Base-by-base conservation (phyloP, 53 echinoderm and acorn worm species). In the Actinopyga echinites region DNA sequence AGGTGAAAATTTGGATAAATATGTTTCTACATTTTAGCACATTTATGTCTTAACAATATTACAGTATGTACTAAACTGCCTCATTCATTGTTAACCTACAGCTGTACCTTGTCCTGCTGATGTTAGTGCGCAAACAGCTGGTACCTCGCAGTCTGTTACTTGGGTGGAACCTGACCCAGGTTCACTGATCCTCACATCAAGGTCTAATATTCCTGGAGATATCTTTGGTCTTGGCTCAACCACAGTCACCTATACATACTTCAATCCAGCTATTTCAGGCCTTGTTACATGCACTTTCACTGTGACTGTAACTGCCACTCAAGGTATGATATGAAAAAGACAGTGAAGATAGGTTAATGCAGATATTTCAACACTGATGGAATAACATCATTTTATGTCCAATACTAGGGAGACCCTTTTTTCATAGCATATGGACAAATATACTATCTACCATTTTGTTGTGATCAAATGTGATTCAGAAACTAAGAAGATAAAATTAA, bases 231-330 rank as follows among this genome's bases (percentile, higher is more conserved):
- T 74, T 26, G 74, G 74, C 23, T 23, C 74, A 42, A 49, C 52
- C 1, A 49, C 43, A 6, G 74, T 74, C 25, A 36, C 74, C 38
- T 74, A 74, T 4, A 74, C 43, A 42, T 74, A 42, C 74, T 74
- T 74, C 20, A 74, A 22, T 44, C 42, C 25, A 17, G 49, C 8
- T 17, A 13, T 7, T 28, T 8, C 12, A 15, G 17, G 23, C 38
- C 35, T 15, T 28, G 42, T 42, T 23, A 42, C 40, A 19, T 74
- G 74, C 26, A 42, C 74, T 42, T 74, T 74, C 74, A 74, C 28
- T 43, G 74, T 74, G 42, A 74, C 74, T 44, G 74, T 74, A 26
- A 74, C n/a, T 66, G 30, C 66, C 33, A 13, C 37, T 7, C 66
- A 13, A 66, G 37, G 66, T 66, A 66, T 49, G 49, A 6, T 49